phyloP scores from a whole-genome alignment of 2,888 invertebrate species.

The Melanostoma mellinum region DNA sequence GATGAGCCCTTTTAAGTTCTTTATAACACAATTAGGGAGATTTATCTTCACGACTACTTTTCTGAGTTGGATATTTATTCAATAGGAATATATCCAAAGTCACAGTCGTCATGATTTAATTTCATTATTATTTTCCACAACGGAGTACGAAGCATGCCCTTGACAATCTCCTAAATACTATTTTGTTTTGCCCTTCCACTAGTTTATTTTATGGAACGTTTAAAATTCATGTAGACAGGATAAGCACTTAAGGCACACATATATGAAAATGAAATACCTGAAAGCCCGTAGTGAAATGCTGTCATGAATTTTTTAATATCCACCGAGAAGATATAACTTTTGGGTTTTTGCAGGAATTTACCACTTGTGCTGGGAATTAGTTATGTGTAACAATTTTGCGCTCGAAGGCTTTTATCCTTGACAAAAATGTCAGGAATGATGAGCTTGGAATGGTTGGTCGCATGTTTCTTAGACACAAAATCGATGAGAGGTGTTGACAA shows the following conservation, averaged over 20 bases:
- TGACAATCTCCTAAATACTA: not conserved
- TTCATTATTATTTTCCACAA: not conserved
- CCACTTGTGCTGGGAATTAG: slow-evolving; percentile 46
- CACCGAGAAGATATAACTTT: slow-evolving; percentile 1
- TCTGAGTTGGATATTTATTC: no score
- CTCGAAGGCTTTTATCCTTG: slow-evolving; percentile 18
- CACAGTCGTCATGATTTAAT: no score
- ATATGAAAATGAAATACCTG: not conserved
- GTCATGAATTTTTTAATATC: slow-evolving; percentile 4
- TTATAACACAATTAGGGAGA: no score
- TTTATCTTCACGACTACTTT: no score
- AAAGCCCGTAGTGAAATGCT: no score
- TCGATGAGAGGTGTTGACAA: not conserved
- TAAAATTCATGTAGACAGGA: not conserved
- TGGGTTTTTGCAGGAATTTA: slow-evolving; percentile 43
- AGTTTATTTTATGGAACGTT: not conserved
- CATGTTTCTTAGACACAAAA: not conserved
- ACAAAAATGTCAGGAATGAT: slow-evolving; percentile 21
- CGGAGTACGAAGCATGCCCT: slow-evolving; percentile 15
- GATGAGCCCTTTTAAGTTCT: not conserved
- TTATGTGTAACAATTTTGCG: slow-evolving; percentile 47
- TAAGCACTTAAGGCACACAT: not conserved
- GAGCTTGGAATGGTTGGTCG: not conserved
- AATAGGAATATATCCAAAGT: no score
- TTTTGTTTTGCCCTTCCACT: not conserved